Percentiles rank a stretch among this genome's conserved stretches.
phyloP scores from a whole-genome alignment of 2,113 vertebrate genomes.

The Caracal caracal region DNA sequence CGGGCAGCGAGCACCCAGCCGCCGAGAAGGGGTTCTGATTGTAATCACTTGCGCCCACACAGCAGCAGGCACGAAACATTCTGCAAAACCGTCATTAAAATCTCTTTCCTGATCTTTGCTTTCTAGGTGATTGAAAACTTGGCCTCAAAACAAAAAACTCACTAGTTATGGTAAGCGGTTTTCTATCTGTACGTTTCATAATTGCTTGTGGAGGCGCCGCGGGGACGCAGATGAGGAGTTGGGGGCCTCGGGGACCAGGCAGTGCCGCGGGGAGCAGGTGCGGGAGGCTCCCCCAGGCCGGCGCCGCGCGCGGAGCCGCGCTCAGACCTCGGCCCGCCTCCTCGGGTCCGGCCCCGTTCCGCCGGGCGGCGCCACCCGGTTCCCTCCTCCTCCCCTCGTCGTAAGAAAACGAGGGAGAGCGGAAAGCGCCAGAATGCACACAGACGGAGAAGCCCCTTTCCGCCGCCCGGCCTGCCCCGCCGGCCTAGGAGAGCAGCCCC shows the following conservation, averaged over 20 bases:
- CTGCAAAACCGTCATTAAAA: background rate
- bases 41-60: fast-evolving
- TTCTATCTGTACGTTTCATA: background rate
- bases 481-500: background rate
- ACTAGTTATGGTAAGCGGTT: constrained; percentile 66
- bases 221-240: background rate
- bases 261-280: background rate
- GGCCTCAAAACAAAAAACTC: constrained; percentile 56
- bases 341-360: fast-evolving
- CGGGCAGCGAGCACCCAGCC: background rate
- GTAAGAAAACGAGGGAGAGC: background rate
- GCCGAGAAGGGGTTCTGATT: background rate
- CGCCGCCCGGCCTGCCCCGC: fast-evolving
- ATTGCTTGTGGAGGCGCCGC: background rate
- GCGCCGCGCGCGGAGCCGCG: fast-evolving
- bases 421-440: fast-evolving
- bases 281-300: background rate
- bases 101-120: constrained; percentile 31
- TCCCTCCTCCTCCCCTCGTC: fast-evolving
- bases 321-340: no score
- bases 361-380: fast-evolving
- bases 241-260: background rate
- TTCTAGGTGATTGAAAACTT: constrained; percentile 62
- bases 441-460: no score
- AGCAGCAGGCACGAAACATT: background rate